phyloP scores from a whole-genome alignment of 2,888 invertebrate species.

The Phalangium opilio region DNA sequence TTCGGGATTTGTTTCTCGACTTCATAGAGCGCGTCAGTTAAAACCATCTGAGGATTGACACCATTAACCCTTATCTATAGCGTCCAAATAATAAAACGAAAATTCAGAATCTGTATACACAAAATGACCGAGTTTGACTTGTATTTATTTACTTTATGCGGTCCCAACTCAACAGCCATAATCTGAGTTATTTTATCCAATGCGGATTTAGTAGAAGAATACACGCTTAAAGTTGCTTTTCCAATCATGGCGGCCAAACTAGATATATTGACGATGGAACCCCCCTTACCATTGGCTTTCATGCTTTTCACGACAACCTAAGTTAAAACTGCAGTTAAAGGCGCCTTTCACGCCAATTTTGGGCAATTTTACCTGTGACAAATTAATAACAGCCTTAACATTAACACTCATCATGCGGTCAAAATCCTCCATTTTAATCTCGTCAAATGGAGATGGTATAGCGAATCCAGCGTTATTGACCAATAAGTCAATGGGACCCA shows the following conservation, averaged over 20 bases:
- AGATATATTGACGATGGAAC: slow-evolving; percentile 78
- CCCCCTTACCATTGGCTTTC: slow-evolving; percentile 49
- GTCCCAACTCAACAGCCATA: slow-evolving; percentile 74
- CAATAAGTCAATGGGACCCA: slow-evolving; percentile 53
- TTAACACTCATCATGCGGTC: slow-evolving; percentile 36
- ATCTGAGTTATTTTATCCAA: slow-evolving; percentile 66
- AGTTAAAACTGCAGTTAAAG: too few relatives aligned
- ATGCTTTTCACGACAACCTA: slow-evolving; percentile 58
- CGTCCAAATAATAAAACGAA: neutral
- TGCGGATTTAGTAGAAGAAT: slow-evolving; percentile 75
- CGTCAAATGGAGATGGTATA: slow-evolving; percentile 50
- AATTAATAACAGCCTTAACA: slow-evolving; percentile 48
- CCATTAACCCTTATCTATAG: slow-evolving; percentile 62
- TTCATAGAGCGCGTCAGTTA: slow-evolving; percentile 55
- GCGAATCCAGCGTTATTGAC: slow-evolving; percentile 81
- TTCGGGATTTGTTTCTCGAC: too few relatives aligned
- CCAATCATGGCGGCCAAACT: slow-evolving; percentile 56
- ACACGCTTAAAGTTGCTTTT: slow-evolving; percentile 56
- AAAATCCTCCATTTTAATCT: slow-evolving; percentile 48
- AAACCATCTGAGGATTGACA: slow-evolving; percentile 84
- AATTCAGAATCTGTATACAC: too few relatives aligned
- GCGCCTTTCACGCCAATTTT: too few relatives aligned
- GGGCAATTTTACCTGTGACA: slow-evolving; percentile 72
- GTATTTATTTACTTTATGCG: slow-evolving; percentile 38
- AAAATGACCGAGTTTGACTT: too few relatives aligned